Percentiles rank a stretch among this genome's conserved stretches.
phyloP scores from a whole-genome alignment of 1,140 invertebrate species.

The Tetranychus urticae region DNA sequence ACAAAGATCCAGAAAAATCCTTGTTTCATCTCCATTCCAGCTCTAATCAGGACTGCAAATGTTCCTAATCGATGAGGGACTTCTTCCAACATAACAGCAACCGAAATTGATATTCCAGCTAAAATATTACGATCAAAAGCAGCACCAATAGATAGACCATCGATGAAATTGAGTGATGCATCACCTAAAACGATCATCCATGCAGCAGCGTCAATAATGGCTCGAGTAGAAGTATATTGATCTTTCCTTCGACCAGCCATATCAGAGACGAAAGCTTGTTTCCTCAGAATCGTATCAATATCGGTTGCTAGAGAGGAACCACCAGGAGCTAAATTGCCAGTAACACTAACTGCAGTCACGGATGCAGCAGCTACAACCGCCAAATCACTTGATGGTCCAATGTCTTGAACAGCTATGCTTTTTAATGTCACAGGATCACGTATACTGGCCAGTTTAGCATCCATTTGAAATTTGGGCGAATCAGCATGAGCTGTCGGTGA shows the following conservation, averaged over 20 bases:
- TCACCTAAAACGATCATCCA: slow-evolving; percentile 12
- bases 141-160: slow-evolving; percentile 21
- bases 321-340: too few species aligned
- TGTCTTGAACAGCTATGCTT: neutral
- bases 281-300: neutral
- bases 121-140: slow-evolving; percentile 33
- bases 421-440: neutral
- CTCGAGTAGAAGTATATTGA: slow-evolving; percentile 3
- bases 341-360: too few species aligned
- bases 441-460: neutral
- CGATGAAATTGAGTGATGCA: slow-evolving; percentile 10
- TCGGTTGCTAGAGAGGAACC: neutral
- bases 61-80: slow-evolving; percentile 45
- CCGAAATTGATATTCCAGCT: slow-evolving; percentile 35
- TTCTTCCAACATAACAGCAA: slow-evolving; percentile 41
- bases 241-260: slow-evolving; percentile 6
- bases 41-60: slow-evolving; percentile 39
- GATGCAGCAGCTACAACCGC: too few species aligned
- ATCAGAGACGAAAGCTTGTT: slow-evolving; percentile 4
- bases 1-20: slow-evolving; percentile 39
- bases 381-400: neutral
- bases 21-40: slow-evolving; percentile 37
- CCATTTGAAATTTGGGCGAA: neutral
- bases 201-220: slow-evolving; percentile 7
- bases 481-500: neutral